A percentile compares a stretch with the other conserved stretches of the same genome.
Evolutionary conservation across 2,113 vertebrate genomes (phyloP).

Genomic region (Mesoclemmys tuberculata): DNA sequence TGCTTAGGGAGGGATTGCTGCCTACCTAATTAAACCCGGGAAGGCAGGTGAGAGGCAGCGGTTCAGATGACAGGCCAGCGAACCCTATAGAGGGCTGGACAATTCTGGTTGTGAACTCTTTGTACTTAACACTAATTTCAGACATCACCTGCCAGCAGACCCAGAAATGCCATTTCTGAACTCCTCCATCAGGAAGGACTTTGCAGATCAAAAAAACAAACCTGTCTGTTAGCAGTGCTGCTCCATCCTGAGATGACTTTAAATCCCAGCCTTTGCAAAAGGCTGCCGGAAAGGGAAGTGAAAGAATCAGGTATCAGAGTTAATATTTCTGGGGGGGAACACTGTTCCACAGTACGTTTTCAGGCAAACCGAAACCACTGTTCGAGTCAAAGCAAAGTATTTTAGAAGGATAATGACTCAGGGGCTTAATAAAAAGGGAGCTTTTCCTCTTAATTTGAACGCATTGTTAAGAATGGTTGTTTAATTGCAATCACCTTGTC

Average conservation of each 20-base stretch:
- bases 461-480: background rate
- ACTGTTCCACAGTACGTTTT: rapidly evolving
- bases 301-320: background rate
- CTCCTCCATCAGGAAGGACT: background rate
- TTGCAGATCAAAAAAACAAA: background rate
- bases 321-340: background rate
- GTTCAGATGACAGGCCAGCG: background rate
- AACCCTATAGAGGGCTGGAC: background rate
- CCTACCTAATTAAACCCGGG: background rate
- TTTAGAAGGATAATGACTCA: background rate
- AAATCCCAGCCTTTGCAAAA: background rate
- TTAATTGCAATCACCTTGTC: background rate
- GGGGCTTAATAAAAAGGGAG: background rate
- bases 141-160: background rate
- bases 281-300: too few relatives aligned
- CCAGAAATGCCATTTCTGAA: background rate
- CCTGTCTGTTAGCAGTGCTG: background rate
- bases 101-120: background rate
- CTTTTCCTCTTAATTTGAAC: background rate
- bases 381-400: background rate
- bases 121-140: background rate
- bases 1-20: background rate
- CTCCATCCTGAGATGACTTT: background rate
- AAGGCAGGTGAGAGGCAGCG: background rate
- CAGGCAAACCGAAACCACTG: background rate